Evolutionary conservation across 2,797 vertebrate species (phyloP).

Genomic region (Gambelia wislizenii): DNA sequence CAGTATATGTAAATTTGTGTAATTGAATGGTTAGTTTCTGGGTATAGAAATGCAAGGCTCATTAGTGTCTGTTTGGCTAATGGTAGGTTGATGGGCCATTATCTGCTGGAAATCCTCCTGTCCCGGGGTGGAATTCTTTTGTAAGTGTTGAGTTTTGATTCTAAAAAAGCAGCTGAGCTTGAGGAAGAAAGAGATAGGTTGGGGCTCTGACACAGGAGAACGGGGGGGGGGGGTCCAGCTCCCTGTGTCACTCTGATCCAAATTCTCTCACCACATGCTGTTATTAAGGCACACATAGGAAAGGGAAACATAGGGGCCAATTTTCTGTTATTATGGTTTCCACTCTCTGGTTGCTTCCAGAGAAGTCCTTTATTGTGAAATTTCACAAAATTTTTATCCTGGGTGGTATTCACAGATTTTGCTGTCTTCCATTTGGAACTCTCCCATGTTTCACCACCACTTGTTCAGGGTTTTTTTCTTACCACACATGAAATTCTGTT

Average conservation of each 20-base stretch:
- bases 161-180: neutral
- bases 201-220: neutral
- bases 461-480: no score
- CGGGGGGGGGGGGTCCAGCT: neutral
- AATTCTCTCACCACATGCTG: neutral
- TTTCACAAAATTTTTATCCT: neutral
- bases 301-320: neutral
- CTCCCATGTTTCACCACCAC: no score
- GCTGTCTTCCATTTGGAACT: no score
- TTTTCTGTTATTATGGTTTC: neutral
- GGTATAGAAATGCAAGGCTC: no score
- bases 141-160: no score
- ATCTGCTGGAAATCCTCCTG: no score
- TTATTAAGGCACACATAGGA: neutral
- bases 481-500: neutral
- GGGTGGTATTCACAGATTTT: no score
- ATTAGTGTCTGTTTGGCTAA: no score
- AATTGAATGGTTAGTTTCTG: no score
- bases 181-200: neutral
- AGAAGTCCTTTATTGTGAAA: neutral
- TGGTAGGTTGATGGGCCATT: no score
- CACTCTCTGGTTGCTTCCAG: neutral
- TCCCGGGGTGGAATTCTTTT: no score
- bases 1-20: no score
- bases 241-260: neutral